Base-by-base conservation (phyloP, 53 echinoderm and acorn worm species). In the Echinometra lucunter region DNA sequence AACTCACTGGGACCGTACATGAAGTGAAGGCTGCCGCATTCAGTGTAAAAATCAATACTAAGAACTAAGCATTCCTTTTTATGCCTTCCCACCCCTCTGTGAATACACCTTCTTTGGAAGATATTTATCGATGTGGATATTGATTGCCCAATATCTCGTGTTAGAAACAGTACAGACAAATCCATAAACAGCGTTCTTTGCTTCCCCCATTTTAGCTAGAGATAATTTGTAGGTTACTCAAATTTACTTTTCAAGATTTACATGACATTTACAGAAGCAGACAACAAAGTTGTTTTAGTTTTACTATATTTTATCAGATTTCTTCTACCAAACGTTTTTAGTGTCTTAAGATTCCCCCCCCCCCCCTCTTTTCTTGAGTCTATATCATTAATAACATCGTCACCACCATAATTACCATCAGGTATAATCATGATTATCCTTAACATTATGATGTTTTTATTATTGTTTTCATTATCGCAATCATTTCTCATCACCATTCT, bases 111-210 rank as follows among this genome's bases (percentile, higher is more conserved):
- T 85, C 49, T 49, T 85, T 15, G 47, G 45, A 21, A 30, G 47
- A 49, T n/a, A 30, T 49, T 85, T 28, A 85, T 85, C 85, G 85
- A 85, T 85, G 6, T 85, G 13, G 28, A 49, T 85, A 85, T 85
- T 49, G 85, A 85, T 85, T 27, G 27, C 1, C 3, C 11, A 45
- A 15, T 49, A 49, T 47, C 85, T 85, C 45, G 85, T 85, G 47
- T 85, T 85, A 49, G 85, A 47, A 85, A 85, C 49, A 85, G 10
- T 12, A 25, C 49, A 49, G 49, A 85, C 49, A 49, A 85, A 47
- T 47, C 49, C 28, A 18, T n/a, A 45, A 10, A 85, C 85, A 72
- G 4, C n/a, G 53, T 85, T 85, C 9, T 47, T 47, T n/a, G n/a
- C 7, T 53, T 81, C 8, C n/a, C n/a, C n/a, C n/a, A n/a, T n/a